Evolutionary conservation across 2,113 vertebrate genomes (phyloP).

Genomic region (Chlamydotis undulata): DNA sequence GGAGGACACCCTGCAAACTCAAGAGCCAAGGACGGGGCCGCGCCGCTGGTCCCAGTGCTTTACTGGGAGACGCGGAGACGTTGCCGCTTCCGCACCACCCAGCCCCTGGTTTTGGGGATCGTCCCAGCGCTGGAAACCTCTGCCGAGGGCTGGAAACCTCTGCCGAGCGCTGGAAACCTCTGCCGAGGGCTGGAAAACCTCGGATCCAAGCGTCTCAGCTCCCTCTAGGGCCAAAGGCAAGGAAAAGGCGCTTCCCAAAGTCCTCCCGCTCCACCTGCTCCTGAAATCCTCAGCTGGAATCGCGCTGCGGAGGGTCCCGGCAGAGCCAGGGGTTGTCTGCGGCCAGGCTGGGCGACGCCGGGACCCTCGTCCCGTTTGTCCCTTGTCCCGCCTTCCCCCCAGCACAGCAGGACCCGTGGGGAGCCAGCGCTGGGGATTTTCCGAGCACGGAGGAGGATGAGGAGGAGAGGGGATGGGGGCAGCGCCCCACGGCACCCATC

Average conservation of each 20-base stretch:
- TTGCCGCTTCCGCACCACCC: accelerated
- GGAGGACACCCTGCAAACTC: not conserved
- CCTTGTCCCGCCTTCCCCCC: not conserved
- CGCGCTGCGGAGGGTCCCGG: not conserved
- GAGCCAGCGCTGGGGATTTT: too few relatives aligned
- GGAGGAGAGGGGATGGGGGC: not conserved
- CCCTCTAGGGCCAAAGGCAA: constrained; percentile 19
- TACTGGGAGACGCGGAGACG: not conserved
- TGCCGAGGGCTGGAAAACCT: not conserved
- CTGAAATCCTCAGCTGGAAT: not conserved
- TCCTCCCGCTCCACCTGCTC: not conserved
- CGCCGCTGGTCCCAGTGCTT: not conserved
- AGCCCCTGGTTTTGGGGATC: not conserved
- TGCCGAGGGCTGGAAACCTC: not conserved
- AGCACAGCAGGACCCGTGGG: too few relatives aligned
- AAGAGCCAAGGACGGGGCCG: not conserved
- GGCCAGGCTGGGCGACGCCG: not conserved
- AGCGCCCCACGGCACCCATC: not conserved
- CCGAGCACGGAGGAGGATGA: not conserved
- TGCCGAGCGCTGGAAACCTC: not conserved
- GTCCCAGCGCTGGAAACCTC: not conserved
- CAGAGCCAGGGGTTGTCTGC: not conserved
- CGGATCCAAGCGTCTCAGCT: not conserved
- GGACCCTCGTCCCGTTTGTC: not conserved
- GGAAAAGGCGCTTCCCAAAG: not conserved